Percentiles rank a stretch among this genome's conserved stretches.
phyloP scores from a whole-genome alignment of 2,888 invertebrate species.

The Polydrusus cervinus region DNA sequence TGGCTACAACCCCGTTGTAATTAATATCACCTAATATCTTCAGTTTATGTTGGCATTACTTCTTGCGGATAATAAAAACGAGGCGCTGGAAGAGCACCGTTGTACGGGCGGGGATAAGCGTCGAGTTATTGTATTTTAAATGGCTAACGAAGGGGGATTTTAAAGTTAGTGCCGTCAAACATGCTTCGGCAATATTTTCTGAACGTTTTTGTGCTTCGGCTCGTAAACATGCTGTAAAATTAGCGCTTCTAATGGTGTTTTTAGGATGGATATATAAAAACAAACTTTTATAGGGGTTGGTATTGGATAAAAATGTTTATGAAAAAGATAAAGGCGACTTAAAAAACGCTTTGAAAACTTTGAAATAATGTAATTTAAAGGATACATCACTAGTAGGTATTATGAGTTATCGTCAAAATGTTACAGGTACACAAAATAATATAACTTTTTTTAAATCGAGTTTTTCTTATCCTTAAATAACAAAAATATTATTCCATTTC shows the following conservation, averaged over 20 bases:
- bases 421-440: no score
- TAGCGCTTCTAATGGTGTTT: neutral
- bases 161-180: slow-evolving; percentile 32
- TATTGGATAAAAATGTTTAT: neutral
- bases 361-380: no score
- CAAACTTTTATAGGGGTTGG: neutral
- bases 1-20: slow-evolving; percentile 29
- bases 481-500: no score
- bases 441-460: no score
- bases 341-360: no score
- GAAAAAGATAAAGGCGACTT: neutral
- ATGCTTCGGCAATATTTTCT: slow-evolving; percentile 22
- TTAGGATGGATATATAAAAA: neutral
- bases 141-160: slow-evolving; percentile 45
- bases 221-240: slow-evolving; percentile 24
- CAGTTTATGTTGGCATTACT: slow-evolving; percentile 42
- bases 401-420: no score
- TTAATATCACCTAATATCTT: slow-evolving; percentile 46
- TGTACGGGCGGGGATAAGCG: slow-evolving; percentile 37
- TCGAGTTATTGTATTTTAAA: slow-evolving; percentile 48
- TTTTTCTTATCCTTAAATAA: no score
- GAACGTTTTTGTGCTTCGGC: slow-evolving; percentile 22
- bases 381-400: no score
- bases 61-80: slow-evolving; percentile 39
- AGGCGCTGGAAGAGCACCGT: slow-evolving; percentile 19